Percentiles rank a stretch among this genome's conserved stretches.
Conservation (phyloP, 2,797 vertebrate genomes). For the Tadarida brasiliensis region DNA sequence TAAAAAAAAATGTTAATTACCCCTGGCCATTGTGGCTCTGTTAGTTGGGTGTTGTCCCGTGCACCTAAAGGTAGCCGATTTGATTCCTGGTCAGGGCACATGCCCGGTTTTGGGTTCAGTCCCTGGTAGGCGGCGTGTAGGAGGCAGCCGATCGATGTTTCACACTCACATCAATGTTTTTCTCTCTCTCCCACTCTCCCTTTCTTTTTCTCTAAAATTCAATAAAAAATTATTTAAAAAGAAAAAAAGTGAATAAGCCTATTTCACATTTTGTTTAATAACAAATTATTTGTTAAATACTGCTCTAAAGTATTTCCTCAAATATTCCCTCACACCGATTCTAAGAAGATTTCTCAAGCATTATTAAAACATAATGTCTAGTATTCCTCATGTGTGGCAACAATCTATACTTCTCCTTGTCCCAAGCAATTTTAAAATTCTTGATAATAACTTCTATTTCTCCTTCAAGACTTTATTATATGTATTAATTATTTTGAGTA, state of each 20-base stretch:
- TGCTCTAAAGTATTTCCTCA: not conserved
- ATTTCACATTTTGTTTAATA: not conserved
- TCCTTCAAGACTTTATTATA: not conserved
- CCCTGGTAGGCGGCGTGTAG: not conserved
- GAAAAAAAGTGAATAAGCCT: not conserved
- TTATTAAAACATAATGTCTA: slow-evolving; percentile 1
- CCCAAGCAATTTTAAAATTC: slow-evolving; percentile 35
- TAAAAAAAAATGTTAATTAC: not conserved
- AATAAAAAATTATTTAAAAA: not conserved
- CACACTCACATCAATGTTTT: not conserved
- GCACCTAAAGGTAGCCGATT: not conserved
- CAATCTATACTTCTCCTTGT: not conserved
- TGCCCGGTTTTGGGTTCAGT: not conserved
- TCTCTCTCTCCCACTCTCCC: not conserved
- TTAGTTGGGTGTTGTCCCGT: not conserved
- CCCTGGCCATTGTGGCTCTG: not conserved
- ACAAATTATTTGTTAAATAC: not conserved
- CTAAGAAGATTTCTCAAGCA: not conserved
- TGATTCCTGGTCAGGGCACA: not conserved
- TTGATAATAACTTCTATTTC: slow-evolving; percentile 58
- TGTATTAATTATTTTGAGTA: slow-evolving; percentile 18
- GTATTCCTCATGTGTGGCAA: not conserved
- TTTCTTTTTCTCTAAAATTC: not conserved
- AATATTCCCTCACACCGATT: not conserved
- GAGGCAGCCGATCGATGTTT: not conserved